Base-by-base conservation (phyloP, 53 echinoderm and acorn worm genomes). In the Astropecten irregularis region DNA sequence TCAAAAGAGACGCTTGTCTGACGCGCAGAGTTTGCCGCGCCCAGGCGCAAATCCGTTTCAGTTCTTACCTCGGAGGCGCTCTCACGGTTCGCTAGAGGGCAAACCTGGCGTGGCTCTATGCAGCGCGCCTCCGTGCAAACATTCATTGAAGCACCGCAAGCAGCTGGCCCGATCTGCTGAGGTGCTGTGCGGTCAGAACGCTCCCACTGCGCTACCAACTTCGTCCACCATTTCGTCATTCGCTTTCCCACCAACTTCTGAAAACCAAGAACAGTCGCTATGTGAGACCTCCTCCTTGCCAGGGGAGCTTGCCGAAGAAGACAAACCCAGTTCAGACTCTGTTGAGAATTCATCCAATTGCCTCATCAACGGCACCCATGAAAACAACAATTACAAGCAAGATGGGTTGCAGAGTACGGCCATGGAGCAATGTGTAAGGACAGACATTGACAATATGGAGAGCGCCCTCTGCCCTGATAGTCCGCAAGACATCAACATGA, bases 61-160 rank as follows among this genome's bases (percentile, higher is more conserved):
- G 40, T 76, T 76, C 53, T 27, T 76, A 37, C 76, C 76, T 5
- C 60, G 76, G 15, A 36, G 76, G 13, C 76, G 76, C 16, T 76
- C 76, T 7, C 76, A 76, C 30, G 76, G 76, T n/a, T 76, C 76
- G n/a, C 58, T 76, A 28, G 76, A 76, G 59, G 76, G 76, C 8
- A 76, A 76, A 27, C 76, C 59, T 7, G 40, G 59, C 4, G 76
- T 76, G n/a, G 37, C 76, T 40, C 31, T 76, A 16, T 76, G 76
- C 19, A 76, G 76, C 36, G 76, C 76, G 3, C 76, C 76, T 1
- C 76, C 76, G 9, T 76, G 76, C 53, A 76, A 59, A n/a, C 76
- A 76, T 40, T 76, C 76, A 3, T 59, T 76, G 4, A 76, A 76
- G 27, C 76, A 76, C 76, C 76, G 76, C 40, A 76, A 76, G 60